Evolutionary conservation across 2,113 vertebrate genomes (phyloP).

Genomic region (Chelonoidis abingdonii): DNA sequence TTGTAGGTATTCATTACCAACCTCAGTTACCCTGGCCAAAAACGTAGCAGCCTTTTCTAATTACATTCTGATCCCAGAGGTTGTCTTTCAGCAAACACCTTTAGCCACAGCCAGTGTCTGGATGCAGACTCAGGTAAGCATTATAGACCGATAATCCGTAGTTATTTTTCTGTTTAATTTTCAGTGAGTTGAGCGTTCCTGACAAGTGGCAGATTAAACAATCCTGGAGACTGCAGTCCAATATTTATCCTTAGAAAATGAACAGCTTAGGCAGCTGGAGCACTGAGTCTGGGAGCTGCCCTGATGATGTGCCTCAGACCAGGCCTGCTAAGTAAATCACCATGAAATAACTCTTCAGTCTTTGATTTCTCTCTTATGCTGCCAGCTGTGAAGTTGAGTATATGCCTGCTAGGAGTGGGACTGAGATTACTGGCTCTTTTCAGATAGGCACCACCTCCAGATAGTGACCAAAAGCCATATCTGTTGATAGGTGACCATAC

Average conservation of each 20-base stretch:
- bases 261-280: fast-evolving
- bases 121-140: not conserved
- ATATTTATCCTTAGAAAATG: not conserved
- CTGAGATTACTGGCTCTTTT: fast-evolving
- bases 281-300: fast-evolving
- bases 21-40: slow-evolving; percentile 43
- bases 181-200: fast-evolving
- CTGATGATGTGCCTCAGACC: fast-evolving
- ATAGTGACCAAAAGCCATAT: not conserved
- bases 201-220: not conserved
- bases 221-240: not conserved
- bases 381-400: fast-evolving
- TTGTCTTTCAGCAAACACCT: slow-evolving; percentile 48
- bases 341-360: not conserved
- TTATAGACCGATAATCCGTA: not conserved
- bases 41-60: slow-evolving; percentile 39
- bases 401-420: fast-evolving
- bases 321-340: not conserved
- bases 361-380: not conserved
- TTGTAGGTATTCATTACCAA: slow-evolving; percentile 46
- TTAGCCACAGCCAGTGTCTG: not conserved
- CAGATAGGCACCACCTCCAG: not conserved
- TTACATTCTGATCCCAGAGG: slow-evolving; percentile 11
- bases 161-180: not conserved
- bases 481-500: not conserved